These are phyloP conservation scores for Salmo trutta DNA, from an alignment of 2,797 vertebrate species.

Conservation along the genomic window DNA sequence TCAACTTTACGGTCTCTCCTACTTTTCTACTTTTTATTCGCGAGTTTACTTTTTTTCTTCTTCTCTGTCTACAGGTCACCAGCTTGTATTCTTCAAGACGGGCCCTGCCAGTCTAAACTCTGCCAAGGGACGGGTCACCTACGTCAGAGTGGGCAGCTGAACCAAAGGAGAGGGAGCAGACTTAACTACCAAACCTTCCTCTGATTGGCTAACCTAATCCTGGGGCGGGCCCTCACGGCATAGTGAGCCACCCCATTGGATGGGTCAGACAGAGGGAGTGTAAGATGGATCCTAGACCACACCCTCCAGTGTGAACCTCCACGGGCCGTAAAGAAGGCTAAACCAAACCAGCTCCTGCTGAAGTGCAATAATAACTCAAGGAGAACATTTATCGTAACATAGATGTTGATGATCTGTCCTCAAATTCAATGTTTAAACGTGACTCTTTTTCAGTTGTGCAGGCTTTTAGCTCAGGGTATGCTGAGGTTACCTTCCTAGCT, in stretches of 20 bases:
- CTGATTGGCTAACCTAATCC: constrained; percentile 17
- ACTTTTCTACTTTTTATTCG: constrained; percentile 7
- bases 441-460: neutral
- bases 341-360: constrained; percentile 69
- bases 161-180: constrained; percentile 22
- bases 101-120: constrained; percentile 74
- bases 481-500: neutral
- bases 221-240: constrained; percentile 36
- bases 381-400: neutral
- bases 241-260: constrained; percentile 10
- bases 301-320: neutral
- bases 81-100: constrained; percentile 86
- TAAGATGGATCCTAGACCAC: neutral
- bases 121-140: constrained; percentile 76
- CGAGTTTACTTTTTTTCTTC: neutral
- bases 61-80: constrained; percentile 73
- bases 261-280: neutral
- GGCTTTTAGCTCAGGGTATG: neutral
- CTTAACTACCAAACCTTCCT: constrained; percentile 11
- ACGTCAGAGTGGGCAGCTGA: constrained; percentile 77
- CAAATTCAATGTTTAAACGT: neutral
- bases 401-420: neutral
- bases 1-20: neutral
- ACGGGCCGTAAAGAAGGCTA: constrained; percentile 32
- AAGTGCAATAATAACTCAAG: constrained; percentile 77